Evolutionary conservation across 2,888 invertebrate genomes (phyloP).

Genomic region (Chaitophorus viminalis): DNA sequence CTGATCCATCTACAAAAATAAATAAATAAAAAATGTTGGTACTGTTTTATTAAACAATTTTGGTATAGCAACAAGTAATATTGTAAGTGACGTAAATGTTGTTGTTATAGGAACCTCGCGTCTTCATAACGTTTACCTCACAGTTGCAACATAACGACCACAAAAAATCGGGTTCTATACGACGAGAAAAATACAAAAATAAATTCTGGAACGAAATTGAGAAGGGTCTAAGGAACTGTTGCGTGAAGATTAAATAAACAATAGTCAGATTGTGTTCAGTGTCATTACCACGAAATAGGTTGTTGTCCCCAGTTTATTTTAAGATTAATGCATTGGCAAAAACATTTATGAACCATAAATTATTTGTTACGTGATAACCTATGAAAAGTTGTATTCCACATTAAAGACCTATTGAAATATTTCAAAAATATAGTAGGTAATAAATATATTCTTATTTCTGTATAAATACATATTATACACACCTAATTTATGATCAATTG

Average conservation of each 20-base stretch:
- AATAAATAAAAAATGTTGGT: slow-evolving; percentile 19
- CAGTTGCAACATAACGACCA: background rate
- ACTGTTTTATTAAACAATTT: background rate
- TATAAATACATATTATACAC: slow-evolving; percentile 1
- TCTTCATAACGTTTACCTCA: background rate
- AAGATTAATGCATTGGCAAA: background rate
- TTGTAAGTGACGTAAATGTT: background rate
- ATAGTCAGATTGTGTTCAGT: slow-evolving; percentile 1
- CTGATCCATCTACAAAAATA: slow-evolving; percentile 48
- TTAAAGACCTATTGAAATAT: background rate
- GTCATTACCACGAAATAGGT: slow-evolving; percentile 4
- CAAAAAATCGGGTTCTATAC: background rate
- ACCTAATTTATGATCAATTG: slow-evolving; percentile 44
- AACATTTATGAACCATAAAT: background rate
- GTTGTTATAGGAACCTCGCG: background rate
- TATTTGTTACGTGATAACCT: background rate
- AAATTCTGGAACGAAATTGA: slow-evolving; percentile 32
- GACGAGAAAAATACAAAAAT: background rate
- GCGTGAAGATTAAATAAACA: slow-evolving; percentile 48
- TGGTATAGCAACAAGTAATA: background rate
- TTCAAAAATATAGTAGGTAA: background rate
- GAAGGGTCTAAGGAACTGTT: slow-evolving; percentile 32
- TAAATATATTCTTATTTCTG: background rate
- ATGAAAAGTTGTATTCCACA: background rate
- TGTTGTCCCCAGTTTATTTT: background rate